Conservation (phyloP, 2,888 invertebrate species). For the Labia minor region DNA sequence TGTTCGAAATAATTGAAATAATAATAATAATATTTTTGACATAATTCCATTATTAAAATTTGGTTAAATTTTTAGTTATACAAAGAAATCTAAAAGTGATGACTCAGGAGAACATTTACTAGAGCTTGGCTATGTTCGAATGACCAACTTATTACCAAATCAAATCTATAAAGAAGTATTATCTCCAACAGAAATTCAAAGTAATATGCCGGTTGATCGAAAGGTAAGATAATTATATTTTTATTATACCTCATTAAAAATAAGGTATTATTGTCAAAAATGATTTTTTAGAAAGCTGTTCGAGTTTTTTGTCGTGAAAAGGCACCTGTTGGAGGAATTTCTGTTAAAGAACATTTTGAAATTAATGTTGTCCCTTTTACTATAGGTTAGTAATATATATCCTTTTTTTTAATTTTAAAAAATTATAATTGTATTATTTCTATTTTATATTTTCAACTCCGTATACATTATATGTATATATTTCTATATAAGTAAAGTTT, state of each 20-base stretch:
- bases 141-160: constrained; percentile 89
- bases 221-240: constrained; percentile 40
- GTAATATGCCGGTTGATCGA: constrained; percentile 82
- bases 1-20: constrained; percentile 35
- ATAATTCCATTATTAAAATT: too few species aligned
- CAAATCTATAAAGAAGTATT: constrained; percentile 85
- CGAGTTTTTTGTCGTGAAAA: constrained; percentile 92
- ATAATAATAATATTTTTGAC: too few species aligned
- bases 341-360: constrained; percentile 98
- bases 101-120: constrained; percentile 95
- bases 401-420: too few species aligned
- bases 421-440: too few species aligned
- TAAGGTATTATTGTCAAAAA: constrained; percentile 13
- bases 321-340: constrained; percentile 96
- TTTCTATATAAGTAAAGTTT: too few species aligned
- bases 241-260: not conserved
- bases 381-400: constrained; percentile 47
- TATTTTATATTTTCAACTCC: too few species aligned
- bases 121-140: constrained; percentile 89
- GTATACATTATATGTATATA: too few species aligned
- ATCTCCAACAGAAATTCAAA: constrained; percentile 65
- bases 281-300: constrained; percentile 57
- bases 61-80: constrained; percentile 62
- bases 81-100: constrained; percentile 90
- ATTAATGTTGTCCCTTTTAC: constrained; percentile 92